Evolutionary conservation across 1,140 invertebrate genomes (phyloP), one percentile per base, ranked within the genome.

Genomic region (Micrasema longulum): DNA sequence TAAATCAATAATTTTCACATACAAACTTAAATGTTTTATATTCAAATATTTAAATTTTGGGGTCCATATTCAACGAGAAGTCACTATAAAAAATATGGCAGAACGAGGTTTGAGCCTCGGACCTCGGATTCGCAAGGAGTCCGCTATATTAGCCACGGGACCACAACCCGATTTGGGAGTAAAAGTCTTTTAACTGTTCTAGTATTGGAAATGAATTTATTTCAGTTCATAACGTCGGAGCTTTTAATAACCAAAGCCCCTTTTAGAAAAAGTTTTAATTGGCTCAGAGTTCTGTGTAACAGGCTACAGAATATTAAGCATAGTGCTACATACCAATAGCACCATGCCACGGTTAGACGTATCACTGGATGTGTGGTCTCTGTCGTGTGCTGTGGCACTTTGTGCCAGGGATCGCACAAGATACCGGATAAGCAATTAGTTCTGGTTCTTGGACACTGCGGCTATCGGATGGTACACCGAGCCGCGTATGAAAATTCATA

Each of bases 341-440:
- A 45, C 12, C 41, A 45, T 45, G 41, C 16, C 41, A 14, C 16
- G 41, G 11, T 43, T 10, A n/a, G 38, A 12, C n/a, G 41, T n/a
- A 9, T 10, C 6, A 45, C 12, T 45, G 41, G 3, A 45, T 12
- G 41, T 14, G 48, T 50, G n/a, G 14, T 18, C 2, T 14, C 53
- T 57, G 18, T 1, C 26, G 26, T 16, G 2, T 36, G 53, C 23
- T 31, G 31, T 35, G 23, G 53, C 14, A 31, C n/a, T 57, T n/a
- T 35, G 12, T 14, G 31, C 16, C 48, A 52, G 48, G n/a, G 23
- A 18, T 35, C n/a, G n/a, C n/a, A n/a, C n/a, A n/a, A n/a, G n/a
- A n/a, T n/a, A 57, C 26, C 26, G 53, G 23, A 35, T 18, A 35
- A 14, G 53, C 53, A 57, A 57, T 57, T 57, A 57, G 53, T 57